A percentile compares a stretch with the other conserved stretches of the same genome.
Evolutionary conservation across 1,140 invertebrate species (phyloP).

Genomic region (Adelges cooleyi): DNA sequence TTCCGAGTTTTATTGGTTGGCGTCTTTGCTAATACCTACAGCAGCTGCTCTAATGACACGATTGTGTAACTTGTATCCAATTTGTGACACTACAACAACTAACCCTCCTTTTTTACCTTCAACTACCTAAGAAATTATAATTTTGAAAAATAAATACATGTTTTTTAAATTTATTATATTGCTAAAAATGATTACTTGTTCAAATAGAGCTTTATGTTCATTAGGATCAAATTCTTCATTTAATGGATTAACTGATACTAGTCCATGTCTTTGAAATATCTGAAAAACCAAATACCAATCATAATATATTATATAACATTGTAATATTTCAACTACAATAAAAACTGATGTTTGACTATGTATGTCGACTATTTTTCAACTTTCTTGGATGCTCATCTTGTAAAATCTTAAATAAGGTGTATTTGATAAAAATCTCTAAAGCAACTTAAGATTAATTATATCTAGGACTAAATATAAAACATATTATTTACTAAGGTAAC

Average conservation of each 20-base stretch:
- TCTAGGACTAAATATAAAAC: no score
- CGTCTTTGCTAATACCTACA: conserved; percentile 78
- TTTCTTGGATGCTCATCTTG: no score
- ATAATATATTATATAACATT: conserved; percentile 6
- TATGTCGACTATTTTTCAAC: no score
- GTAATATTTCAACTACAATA: background rate
- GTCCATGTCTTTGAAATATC: conserved; percentile 83
- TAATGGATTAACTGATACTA: conserved; percentile 70
- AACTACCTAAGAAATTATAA: conserved; percentile 53
- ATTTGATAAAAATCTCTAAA: no score
- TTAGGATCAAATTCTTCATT: conserved; percentile 95
- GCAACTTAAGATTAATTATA: no score
- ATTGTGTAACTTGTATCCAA: conserved; percentile 89
- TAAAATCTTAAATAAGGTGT: no score
- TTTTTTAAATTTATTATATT: conserved; percentile 20
- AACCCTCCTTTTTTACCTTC: conserved; percentile 70
- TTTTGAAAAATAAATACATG: no score
- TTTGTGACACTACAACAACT: conserved; percentile 83
- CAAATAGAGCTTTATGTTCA: conserved; percentile 88
- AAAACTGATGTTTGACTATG: no score
- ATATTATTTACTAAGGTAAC: no score
- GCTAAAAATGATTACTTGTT: conserved; percentile 50
- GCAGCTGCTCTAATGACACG: conserved; percentile 88
- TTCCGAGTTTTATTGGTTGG: conserved; percentile 22
- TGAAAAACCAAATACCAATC: conserved; percentile 36